Percentiles rank a stretch among this genome's conserved stretches.
These are phyloP conservation scores for Leucosticte australis DNA, from an alignment of 2,113 vertebrate genomes.

Conservation along the genomic window DNA sequence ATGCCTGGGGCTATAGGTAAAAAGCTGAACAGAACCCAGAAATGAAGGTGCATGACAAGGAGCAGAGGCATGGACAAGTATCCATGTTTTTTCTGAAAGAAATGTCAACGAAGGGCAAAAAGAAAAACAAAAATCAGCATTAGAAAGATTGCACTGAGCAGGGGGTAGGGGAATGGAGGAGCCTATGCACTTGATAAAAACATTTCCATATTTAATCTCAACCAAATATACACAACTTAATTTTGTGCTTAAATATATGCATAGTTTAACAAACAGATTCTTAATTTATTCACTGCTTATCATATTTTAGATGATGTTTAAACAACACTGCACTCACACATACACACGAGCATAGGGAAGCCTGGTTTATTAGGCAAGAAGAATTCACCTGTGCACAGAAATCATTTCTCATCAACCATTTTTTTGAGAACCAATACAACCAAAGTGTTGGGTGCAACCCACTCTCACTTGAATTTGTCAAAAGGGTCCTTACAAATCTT, in stretches of 20 bases:
- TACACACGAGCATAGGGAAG: not conserved
- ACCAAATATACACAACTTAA: slow-evolving; percentile 22
- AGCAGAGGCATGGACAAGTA: slow-evolving; percentile 23
- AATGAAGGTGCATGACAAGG: slow-evolving; percentile 53
- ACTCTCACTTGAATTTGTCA: not conserved
- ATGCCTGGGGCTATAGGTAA: slow-evolving; percentile 50
- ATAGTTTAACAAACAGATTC: slow-evolving; percentile 53
- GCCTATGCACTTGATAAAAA: not conserved
- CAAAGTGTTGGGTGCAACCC: not conserved
- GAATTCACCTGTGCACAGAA: slow-evolving; percentile 16
- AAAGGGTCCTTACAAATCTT: not conserved
- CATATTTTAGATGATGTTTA: slow-evolving; percentile 54
- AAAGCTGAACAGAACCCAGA: slow-evolving; percentile 49
- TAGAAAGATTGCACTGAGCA: not conserved
- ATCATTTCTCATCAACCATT: not conserved
- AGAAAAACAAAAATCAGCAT: not conserved
- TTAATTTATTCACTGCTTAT: slow-evolving; percentile 67
- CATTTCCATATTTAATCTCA: slow-evolving; percentile 14
- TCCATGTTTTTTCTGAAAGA: slow-evolving; percentile 8
- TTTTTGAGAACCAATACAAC: not conserved
- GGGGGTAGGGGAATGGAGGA: not conserved
- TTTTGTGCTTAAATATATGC: slow-evolving; percentile 54
- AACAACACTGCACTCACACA: not conserved
- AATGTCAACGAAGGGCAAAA: slow-evolving; percentile 29
- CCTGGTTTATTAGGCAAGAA: not conserved